Conservation (phyloP, 2,797 vertebrate species). For the Coracias cyanogaster region DNA sequence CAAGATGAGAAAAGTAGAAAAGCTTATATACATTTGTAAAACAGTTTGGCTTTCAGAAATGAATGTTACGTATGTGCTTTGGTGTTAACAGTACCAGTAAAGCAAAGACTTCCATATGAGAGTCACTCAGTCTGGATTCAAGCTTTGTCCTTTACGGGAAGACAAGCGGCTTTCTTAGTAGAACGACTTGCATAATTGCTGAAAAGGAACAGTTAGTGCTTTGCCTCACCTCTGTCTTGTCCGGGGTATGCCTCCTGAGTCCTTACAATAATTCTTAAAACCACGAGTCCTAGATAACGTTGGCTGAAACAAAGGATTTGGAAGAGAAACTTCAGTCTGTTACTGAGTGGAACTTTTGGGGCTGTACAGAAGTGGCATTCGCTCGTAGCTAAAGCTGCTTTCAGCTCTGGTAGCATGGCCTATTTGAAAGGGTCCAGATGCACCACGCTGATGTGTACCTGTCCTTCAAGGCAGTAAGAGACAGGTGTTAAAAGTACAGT, state of each 20-base stretch:
- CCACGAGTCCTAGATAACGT: not conserved
- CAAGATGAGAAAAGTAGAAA: not conserved
- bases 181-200: not conserved
- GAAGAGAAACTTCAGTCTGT: not conserved
- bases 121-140: not conserved
- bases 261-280: not conserved
- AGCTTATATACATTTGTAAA: not conserved
- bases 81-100: not conserved
- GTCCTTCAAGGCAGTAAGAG: not conserved
- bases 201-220: not conserved
- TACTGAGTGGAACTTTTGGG: not conserved
- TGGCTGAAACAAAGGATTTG: not conserved
- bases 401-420: not conserved
- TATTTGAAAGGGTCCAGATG: not conserved
- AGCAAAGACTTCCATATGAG: not conserved
- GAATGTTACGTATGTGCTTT: not conserved
- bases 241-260: not conserved
- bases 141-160: not conserved
- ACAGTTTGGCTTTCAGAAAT: not conserved
- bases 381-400: not conserved
- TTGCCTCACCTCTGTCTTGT: not conserved
- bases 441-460: rapidly evolving
- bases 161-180: not conserved
- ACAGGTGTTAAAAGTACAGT: not conserved
- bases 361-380: not conserved